These are phyloP conservation scores for Laothoe populi DNA, from an alignment of 2,888 invertebrate species.

Conservation along the genomic window DNA sequence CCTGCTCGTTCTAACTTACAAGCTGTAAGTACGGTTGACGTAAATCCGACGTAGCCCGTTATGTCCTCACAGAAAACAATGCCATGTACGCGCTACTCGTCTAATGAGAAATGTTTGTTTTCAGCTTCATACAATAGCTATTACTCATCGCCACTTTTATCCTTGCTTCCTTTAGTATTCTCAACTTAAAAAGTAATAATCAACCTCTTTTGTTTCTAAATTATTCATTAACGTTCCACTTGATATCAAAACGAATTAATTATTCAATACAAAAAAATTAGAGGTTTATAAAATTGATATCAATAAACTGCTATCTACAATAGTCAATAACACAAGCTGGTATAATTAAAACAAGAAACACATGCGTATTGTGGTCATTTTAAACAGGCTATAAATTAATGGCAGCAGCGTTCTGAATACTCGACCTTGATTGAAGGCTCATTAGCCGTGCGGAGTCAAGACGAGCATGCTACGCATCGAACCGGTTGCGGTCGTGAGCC, in stretches of 20 bases:
- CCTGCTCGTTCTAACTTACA: no score
- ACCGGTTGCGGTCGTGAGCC: slow-evolving; percentile 76
- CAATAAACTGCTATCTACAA: neutral
- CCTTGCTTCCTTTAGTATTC: slow-evolving; percentile 37
- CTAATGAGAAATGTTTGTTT: slow-evolving; percentile 84
- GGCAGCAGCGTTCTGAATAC: slow-evolving; percentile 55
- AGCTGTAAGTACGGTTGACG: slow-evolving; percentile 68
- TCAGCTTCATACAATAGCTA: slow-evolving; percentile 73
- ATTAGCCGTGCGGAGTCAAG: slow-evolving; percentile 69
- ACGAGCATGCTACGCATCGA: slow-evolving; percentile 58
- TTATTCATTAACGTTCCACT: slow-evolving; percentile 31
- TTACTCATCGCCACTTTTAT: slow-evolving; percentile 46
- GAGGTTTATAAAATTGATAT: neutral
- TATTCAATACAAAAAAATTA: neutral
- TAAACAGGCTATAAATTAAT: slow-evolving; percentile 60
- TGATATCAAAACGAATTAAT: slow-evolving; percentile 21
- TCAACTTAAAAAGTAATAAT: slow-evolving; percentile 59
- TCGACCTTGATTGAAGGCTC: slow-evolving; percentile 83
- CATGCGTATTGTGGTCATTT: slow-evolving; percentile 35
- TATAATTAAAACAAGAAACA: slow-evolving; percentile 31
- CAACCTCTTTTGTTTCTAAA: slow-evolving; percentile 31
- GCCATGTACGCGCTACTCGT: slow-evolving; percentile 72
- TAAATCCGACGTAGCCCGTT: slow-evolving; percentile 80
- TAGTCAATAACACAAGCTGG: neutral
- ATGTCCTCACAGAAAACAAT: slow-evolving; percentile 79